phyloP scores from a whole-genome alignment of 2,888 invertebrate genomes.

The Xiphydria camelus region DNA sequence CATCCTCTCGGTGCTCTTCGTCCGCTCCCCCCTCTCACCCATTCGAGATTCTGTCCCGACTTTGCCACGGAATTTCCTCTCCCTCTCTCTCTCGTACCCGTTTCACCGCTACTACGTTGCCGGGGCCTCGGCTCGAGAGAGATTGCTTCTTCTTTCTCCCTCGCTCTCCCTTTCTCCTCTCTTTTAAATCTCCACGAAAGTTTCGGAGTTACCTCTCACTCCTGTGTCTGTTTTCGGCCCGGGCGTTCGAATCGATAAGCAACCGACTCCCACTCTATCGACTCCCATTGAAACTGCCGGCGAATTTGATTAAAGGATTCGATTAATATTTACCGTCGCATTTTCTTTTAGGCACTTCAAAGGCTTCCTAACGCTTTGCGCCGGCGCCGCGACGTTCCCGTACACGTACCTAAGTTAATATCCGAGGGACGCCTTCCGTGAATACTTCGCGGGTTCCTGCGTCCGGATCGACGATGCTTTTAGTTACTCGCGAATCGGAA shows the following conservation, averaged over 20 bases:
- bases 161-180: too few species aligned
- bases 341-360: constrained; percentile 36
- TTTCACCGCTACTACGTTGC: too few species aligned
- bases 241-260: constrained; percentile 43
- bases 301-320: constrained; percentile 43
- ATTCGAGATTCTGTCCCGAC: constrained; percentile 12
- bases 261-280: constrained; percentile 19
- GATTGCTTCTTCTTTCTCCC: neutral
- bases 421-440: too few species aligned
- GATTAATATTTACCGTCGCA: constrained; percentile 42
- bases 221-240: constrained; percentile 27
- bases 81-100: constrained; percentile 9
- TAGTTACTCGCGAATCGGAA: too few species aligned
- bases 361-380: constrained; percentile 16
- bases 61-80: constrained; percentile 3
- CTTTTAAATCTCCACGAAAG: too few species aligned
- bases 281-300: constrained; percentile 28
- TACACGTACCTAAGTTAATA: too few species aligned
- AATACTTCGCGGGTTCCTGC: too few species aligned
- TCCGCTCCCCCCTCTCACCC: neutral
- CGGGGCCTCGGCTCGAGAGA: neutral
- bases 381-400: too few species aligned
- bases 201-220: constrained; percentile 8
- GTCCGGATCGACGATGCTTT: too few species aligned
- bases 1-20: neutral